A percentile compares a stretch with the other conserved stretches of the same genome.
Evolutionary conservation across 2,113 vertebrate species (phyloP).

Genomic region (Acrocephalus kingi): DNA sequence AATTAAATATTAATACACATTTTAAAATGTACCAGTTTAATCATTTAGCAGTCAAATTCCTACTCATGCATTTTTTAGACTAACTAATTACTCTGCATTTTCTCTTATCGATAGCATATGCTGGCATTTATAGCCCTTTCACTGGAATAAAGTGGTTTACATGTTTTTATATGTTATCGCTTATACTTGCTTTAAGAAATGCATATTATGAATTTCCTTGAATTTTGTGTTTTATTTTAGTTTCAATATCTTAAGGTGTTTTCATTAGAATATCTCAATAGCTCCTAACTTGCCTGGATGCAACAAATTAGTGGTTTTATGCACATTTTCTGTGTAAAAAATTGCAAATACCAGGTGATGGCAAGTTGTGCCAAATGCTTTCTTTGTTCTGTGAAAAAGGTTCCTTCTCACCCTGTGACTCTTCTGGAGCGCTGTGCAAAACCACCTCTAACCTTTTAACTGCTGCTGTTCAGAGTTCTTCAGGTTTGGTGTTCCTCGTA

Average conservation of each 20-base stretch:
- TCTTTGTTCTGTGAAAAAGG: not conserved
- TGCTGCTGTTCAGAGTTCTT: not conserved
- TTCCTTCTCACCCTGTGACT: not conserved
- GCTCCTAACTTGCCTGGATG: not conserved
- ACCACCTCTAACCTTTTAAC: not conserved
- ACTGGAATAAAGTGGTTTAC: conserved; percentile 18
- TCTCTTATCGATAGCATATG: conserved; percentile 30
- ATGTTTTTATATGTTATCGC: not conserved
- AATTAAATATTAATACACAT: conserved; percentile 61
- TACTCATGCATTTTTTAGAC: conserved; percentile 71
- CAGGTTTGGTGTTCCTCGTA: not conserved
- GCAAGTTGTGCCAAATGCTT: not conserved
- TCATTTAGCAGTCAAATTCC: conserved; percentile 71
- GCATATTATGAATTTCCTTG: not conserved
- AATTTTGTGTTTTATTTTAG: not conserved
- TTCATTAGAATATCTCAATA: not conserved
- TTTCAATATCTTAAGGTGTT: not conserved
- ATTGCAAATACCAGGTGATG: not conserved
- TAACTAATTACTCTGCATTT: conserved; percentile 65
- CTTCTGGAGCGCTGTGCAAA: not conserved
- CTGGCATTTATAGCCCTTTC: conserved; percentile 30
- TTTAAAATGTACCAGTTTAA: conserved; percentile 60
- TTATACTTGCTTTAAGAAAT: not conserved
- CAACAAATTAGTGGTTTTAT: not conserved
- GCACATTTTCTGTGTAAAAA: not conserved